Evolutionary conservation across 2,888 invertebrate species (phyloP).

Genomic region (Stenurella melanura): DNA sequence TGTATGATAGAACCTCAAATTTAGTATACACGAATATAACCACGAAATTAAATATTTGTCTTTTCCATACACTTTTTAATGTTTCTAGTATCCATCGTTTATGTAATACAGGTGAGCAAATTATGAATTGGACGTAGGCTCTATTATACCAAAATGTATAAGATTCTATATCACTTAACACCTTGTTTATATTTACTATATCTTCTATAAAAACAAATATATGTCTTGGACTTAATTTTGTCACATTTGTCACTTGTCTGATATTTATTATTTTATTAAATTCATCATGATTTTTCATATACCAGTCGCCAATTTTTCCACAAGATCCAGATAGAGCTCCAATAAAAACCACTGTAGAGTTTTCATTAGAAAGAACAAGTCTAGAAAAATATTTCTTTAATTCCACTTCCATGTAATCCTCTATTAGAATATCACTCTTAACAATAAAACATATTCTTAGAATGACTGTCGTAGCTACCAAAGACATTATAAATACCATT

Average conservation of each 20-base stretch:
- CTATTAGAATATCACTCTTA: background rate
- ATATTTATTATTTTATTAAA: background rate
- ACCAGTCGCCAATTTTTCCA: background rate
- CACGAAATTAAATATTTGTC: constrained; percentile 16
- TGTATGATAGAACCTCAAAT: background rate
- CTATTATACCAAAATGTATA: background rate
- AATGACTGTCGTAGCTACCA: background rate
- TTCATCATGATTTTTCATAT: background rate
- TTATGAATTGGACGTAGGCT: background rate
- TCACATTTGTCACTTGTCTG: background rate
- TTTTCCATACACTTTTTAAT: constrained; percentile 11
- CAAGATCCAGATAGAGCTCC: background rate
- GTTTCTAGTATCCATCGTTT: background rate
- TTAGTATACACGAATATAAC: background rate
- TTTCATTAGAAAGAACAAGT: background rate
- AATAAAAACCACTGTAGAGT: background rate
- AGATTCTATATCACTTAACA: background rate
- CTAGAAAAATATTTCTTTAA: background rate
- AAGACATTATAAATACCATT: background rate
- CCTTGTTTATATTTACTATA: background rate
- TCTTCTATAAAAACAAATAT: background rate
- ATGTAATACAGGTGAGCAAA: background rate
- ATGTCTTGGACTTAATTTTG: background rate
- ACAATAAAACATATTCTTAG: background rate
- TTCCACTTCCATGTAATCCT: background rate